phyloP scores from a whole-genome alignment of 1,140 invertebrate genomes.

The Cydia fagiglandana region DNA sequence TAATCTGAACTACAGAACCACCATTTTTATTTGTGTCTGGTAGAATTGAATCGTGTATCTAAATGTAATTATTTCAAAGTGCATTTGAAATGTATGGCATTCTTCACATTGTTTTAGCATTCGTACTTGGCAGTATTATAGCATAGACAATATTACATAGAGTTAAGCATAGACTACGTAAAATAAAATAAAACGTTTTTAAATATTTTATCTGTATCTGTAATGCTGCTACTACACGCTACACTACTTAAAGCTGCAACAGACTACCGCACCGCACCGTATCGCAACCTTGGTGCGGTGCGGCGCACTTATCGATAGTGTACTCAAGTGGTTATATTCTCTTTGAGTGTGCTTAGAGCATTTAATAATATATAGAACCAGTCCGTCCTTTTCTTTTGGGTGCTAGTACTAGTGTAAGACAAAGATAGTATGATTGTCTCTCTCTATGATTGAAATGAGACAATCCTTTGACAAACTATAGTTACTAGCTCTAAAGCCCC shows the following conservation, averaged over 20 bases:
- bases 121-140: constrained; percentile 45
- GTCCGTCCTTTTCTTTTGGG: no score
- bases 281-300: no score
- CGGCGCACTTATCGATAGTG: no score
- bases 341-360: no score
- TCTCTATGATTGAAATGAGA: no score
- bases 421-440: no score
- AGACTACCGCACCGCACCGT: no score
- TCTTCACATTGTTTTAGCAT: constrained; percentile 17
- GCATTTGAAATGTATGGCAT: constrained; percentile 34
- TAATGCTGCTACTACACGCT: neutral
- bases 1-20: constrained; percentile 66
- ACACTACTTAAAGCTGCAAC: neutral
- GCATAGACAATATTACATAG: constrained; percentile 38
- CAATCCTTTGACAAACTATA: no score
- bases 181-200: neutral
- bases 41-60: constrained; percentile 73
- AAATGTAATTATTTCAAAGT: constrained; percentile 45
- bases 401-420: no score
- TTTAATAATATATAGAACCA: no score
- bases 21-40: constrained; percentile 77
- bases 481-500: no score
- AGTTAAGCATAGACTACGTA: neutral
- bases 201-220: constrained; percentile 2
- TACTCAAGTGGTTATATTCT: no score